Percentiles rank a stretch among this genome's conserved stretches.
These are phyloP conservation scores for Macquaria australasica DNA, from an alignment of 2,113 vertebrate species.

Conservation along the genomic window DNA sequence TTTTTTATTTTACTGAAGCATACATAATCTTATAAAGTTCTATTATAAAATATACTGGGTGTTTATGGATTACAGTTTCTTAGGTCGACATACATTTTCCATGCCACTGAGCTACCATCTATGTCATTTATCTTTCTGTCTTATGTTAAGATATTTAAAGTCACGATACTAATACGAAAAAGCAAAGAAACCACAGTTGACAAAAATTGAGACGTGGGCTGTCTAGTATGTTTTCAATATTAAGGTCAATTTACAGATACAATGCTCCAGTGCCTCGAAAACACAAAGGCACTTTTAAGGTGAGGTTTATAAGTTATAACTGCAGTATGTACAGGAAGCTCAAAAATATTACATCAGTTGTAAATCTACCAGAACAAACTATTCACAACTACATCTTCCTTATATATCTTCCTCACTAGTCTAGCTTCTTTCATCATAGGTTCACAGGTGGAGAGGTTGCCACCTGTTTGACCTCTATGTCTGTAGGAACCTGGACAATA, in stretches of 20 bases:
- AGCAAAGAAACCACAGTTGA: neutral
- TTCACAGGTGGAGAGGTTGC: conserved; percentile 22
- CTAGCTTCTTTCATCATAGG: conserved; percentile 28
- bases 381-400: conserved; percentile 10
- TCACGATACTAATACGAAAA: neutral
- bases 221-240: neutral
- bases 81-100: conserved; percentile 2
- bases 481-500: conserved; percentile 60
- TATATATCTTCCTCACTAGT: neutral
- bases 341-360: neutral
- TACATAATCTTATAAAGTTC: conserved; percentile 4
- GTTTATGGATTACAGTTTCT: conserved; percentile 15
- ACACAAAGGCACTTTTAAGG: conserved; percentile 68
- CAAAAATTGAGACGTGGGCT: neutral
- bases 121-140: conserved; percentile 1
- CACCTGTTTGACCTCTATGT: conserved; percentile 61
- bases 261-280: conserved; percentile 44
- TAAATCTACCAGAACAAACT: conserved; percentile 15
- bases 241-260: conserved; percentile 23
- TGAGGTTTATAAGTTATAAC: conserved; percentile 8
- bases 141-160: neutral
- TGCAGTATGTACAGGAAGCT: conserved; percentile 22
- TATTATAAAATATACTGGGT: neutral
- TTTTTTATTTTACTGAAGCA: neutral
- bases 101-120: conserved; percentile 10